Percentiles rank a stretch among this genome's conserved stretches.
Evolutionary conservation across 2,113 vertebrate species (phyloP).

Genomic region (Sphyrna mokarran): DNA sequence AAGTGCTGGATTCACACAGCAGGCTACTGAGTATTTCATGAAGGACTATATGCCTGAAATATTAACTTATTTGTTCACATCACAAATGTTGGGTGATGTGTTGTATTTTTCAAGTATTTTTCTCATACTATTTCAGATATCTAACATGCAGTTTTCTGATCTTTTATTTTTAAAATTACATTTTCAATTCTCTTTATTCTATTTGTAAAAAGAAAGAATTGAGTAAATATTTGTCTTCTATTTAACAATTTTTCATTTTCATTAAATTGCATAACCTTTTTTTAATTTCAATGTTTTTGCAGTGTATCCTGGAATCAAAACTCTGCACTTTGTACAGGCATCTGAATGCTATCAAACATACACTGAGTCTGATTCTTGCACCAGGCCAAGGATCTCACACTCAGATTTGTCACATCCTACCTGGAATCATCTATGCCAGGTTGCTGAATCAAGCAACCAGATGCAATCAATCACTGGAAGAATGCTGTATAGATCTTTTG

Average conservation of each 20-base stretch:
- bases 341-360: slow-evolving; percentile 54
- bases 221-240: background rate
- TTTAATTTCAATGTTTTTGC: slow-evolving; percentile 44
- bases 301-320: slow-evolving; percentile 51
- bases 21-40: background rate
- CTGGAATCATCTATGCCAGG: slow-evolving; percentile 41
- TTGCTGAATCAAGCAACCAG: slow-evolving; percentile 46
- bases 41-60: background rate
- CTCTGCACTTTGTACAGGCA: slow-evolving; percentile 55
- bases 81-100: background rate
- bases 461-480: slow-evolving; percentile 47
- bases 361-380: slow-evolving; percentile 47
- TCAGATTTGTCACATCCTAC: slow-evolving; percentile 40
- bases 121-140: background rate
- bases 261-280: slow-evolving; percentile 31
- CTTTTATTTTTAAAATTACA: background rate
- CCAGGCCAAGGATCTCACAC: slow-evolving; percentile 44
- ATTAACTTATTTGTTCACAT: background rate
- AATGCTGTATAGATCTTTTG: slow-evolving; percentile 50
- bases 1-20: background rate
- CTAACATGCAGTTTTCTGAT: background rate
- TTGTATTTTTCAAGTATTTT: background rate
- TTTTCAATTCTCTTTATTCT: background rate
- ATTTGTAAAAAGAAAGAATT: background rate
- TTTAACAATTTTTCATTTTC: background rate